A percentile compares a stretch with the other conserved stretches of the same genome.
phyloP scores from a whole-genome alignment of 2,888 invertebrate genomes.

The Tuta absoluta region DNA sequence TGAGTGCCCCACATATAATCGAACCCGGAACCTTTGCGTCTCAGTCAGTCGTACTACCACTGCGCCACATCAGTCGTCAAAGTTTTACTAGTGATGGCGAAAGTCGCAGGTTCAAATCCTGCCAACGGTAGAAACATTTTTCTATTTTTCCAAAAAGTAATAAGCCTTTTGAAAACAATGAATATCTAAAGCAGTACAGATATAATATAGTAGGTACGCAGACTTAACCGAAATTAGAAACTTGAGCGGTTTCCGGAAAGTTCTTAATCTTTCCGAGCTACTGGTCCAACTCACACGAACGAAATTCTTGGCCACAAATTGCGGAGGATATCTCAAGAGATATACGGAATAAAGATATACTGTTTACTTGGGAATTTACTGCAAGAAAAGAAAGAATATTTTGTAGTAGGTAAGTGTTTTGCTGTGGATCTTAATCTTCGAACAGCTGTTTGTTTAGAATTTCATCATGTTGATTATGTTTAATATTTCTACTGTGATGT shows the following conservation, averaged over 20 bases:
- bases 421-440: background rate
- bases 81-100: no score
- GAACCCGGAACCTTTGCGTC: no score
- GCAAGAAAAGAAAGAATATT: slow-evolving; percentile 1
- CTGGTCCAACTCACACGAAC: slow-evolving; percentile 55
- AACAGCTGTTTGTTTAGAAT: background rate
- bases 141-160: no score
- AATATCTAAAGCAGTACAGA: no score
- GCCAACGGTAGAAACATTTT: no score
- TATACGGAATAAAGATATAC: slow-evolving; percentile 13
- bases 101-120: no score
- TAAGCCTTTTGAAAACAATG: no score
- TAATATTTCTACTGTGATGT: background rate
- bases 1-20: no score
- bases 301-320: slow-evolving; percentile 32
- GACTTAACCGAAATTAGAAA: slow-evolving; percentile 59
- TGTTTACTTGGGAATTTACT: slow-evolving; percentile 6
- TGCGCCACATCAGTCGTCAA: no score
- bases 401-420: background rate
- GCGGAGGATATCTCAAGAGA: slow-evolving; percentile 15
- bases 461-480: background rate
- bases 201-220: background rate
- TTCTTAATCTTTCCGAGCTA: slow-evolving; percentile 60
- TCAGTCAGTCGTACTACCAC: no score
- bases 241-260: slow-evolving; percentile 58